phyloP scores from a whole-genome alignment of 2,113 vertebrate genomes.

The Chloroceryle aenea region DNA sequence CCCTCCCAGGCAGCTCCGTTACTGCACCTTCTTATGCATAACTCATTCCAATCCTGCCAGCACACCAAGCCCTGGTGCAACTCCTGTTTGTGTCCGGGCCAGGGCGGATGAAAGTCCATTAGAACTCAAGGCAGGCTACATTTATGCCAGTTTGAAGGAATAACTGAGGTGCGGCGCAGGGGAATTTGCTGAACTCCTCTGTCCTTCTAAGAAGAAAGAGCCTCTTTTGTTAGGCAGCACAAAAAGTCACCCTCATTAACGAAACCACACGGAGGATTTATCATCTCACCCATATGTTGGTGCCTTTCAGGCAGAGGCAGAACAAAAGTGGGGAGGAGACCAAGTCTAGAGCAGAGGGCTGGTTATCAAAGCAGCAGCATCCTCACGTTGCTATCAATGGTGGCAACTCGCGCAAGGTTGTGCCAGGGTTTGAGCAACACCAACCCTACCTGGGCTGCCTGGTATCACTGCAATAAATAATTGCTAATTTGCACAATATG shows the following conservation, averaged over 20 bases:
- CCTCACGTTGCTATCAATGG: not conserved
- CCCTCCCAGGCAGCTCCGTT: not conserved
- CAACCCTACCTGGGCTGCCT: conserved; percentile 43
- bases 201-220: not conserved
- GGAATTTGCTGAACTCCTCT: conserved; percentile 45
- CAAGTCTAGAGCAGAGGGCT: not conserved
- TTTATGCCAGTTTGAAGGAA: conserved; percentile 32
- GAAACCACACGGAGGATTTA: not conserved
- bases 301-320: not conserved
- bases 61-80: not conserved
- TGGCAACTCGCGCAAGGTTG: not conserved
- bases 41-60: not conserved
- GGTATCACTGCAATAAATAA: conserved; percentile 60
- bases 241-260: conserved; percentile 36
- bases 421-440: not conserved
- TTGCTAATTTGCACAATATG: conserved; percentile 70
- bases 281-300: not conserved
- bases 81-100: conserved; percentile 28
- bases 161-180: conserved; percentile 17
- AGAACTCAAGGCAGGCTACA: conserved; percentile 10
- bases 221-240: conserved; percentile 1
- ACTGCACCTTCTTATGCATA: not conserved
- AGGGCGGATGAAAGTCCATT: conserved; percentile 45
- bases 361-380: not conserved
- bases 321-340: no score